Evolutionary conservation across 2,888 invertebrate species (phyloP), one percentile per base, ranked within the genome.

Genomic region (Polydrusus pterygomalis): DNA sequence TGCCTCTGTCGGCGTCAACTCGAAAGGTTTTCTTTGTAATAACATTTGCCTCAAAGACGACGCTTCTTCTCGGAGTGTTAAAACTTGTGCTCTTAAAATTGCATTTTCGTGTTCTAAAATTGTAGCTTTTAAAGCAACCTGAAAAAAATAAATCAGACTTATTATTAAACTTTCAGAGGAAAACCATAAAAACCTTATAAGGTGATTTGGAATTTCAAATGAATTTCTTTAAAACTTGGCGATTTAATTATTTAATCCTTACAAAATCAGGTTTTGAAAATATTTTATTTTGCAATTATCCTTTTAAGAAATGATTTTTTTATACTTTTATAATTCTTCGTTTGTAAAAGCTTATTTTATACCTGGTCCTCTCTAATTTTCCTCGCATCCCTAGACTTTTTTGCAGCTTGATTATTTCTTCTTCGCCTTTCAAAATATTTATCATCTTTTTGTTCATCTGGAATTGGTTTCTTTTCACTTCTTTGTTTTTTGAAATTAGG

Each of bases 361-460:
- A 93, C 94, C 87, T 96, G 94, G 87, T 97, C 97, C 85, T 97
- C 97, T 34, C 97, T 89, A 63, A 95, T 91, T 86, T 96, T 93
- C 25, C 97, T 89, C 0, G 96, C 96, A 86, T 97, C 97, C 34
- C 97, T 88, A 0, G 96, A 96, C 86, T 97, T 97, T 87, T 97
- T 97, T 0, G 97, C 97, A 0, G 97, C 97, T 85, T 95, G 93
- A 86, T 97, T 97, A 87, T 97, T 97, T 9, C 96, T 89, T 84
- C 94, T 92, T 75, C 97, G 89, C 56, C 96, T 89, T 86, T 97
- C 97, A 86, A 93, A 97, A 87, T 97, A 97, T 86, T 95, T 96
- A 77, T 94, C 94, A 83, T 97, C 97, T 84, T 97, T 97, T 84
- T 95, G 91, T 63, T 95, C 96, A 0, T 93, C 92, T 0, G 97